phyloP scores from a whole-genome alignment of 1,140 invertebrate species.

The Drosophila tani region DNA sequence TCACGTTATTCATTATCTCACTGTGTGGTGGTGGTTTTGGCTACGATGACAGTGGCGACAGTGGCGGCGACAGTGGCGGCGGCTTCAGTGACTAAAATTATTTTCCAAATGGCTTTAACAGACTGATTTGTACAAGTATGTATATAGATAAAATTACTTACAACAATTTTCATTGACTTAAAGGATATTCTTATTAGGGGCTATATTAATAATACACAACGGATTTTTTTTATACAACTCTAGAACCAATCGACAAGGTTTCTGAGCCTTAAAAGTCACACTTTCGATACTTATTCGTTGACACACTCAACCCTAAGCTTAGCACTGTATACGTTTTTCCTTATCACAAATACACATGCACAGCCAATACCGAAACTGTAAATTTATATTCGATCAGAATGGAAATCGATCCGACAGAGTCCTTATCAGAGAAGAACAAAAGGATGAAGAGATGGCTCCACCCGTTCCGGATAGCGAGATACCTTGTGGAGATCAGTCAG shows the following conservation, averaged over 20 bases:
- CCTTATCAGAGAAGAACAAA: background rate
- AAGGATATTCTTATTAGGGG: background rate
- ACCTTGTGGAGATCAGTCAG: background rate
- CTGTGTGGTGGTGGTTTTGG: too few relatives aligned
- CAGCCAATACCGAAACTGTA: background rate
- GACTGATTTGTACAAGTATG: background rate
- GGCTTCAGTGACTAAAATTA: background rate
- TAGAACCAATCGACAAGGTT: background rate
- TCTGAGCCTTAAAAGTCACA: conserved; percentile 1
- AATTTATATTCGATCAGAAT: background rate
- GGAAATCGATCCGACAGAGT: background rate
- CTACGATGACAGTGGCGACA: too few relatives aligned
- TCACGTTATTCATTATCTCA: background rate
- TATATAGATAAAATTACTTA: background rate
- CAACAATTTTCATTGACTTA: background rate
- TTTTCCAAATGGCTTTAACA: too few relatives aligned
- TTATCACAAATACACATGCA: too few relatives aligned
- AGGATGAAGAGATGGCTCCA: background rate
- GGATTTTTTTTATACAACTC: background rate
- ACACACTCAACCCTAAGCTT: background rate
- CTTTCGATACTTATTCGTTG: background rate
- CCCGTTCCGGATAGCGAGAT: background rate
- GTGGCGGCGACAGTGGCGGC: too few relatives aligned
- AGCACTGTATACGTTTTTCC: too few relatives aligned
- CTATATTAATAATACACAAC: background rate